Conservation (phyloP, 2,888 invertebrate species). For the Drosophila prostipennis region DNA sequence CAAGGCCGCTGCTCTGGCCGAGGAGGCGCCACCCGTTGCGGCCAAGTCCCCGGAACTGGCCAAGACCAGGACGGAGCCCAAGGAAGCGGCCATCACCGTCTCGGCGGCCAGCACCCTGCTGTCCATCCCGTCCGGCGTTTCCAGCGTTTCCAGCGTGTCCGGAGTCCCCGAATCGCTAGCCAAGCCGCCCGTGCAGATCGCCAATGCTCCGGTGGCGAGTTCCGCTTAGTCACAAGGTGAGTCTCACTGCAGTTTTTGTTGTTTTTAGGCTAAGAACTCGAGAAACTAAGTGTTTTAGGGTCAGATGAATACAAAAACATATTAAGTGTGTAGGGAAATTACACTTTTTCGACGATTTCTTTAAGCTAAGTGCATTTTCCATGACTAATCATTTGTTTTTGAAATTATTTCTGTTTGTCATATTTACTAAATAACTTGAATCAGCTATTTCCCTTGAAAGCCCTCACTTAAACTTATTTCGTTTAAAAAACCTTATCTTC, state of each 20-base stretch:
- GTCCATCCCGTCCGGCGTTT: constrained; percentile 19
- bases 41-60: constrained; percentile 44
- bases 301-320: neutral
- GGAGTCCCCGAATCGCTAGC: constrained; percentile 38
- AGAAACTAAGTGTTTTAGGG: neutral
- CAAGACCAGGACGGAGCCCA: constrained; percentile 35
- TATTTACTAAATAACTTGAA: neutral
- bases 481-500: too few relatives aligned
- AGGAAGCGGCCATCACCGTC: constrained; percentile 36
- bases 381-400: neutral
- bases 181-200: constrained; percentile 70
- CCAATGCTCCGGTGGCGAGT: constrained; percentile 71
- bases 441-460: too few relatives aligned
- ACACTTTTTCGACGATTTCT: too few relatives aligned
- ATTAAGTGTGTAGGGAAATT: neutral
- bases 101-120: constrained; percentile 40
- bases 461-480: too few relatives aligned
- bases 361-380: too few relatives aligned
- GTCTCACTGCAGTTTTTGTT: constrained; percentile 25
- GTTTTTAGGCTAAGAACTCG: neutral
- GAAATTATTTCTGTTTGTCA: neutral
- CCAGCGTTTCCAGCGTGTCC: constrained; percentile 13
- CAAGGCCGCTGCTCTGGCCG: constrained; percentile 74
- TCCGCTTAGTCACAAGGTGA: constrained; percentile 77
- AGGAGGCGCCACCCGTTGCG: constrained; percentile 52